phyloP scores from a whole-genome alignment of 2,888 invertebrate species.

The Sinhomidia bicolor region DNA sequence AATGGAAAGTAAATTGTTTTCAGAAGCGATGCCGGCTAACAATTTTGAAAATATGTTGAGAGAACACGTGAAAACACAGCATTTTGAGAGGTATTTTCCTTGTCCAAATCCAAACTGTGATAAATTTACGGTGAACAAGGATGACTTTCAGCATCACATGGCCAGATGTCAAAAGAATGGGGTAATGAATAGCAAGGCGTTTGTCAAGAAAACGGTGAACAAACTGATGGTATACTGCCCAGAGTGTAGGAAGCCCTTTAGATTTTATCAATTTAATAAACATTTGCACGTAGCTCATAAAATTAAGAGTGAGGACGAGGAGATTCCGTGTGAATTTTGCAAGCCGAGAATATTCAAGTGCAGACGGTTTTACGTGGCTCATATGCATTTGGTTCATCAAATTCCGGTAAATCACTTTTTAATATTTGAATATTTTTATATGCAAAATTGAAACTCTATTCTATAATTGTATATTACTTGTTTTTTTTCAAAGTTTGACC shows the following conservation, averaged over 20 bases:
- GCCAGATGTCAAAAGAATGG: not conserved
- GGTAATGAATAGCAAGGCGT: not conserved
- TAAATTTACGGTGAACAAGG: not conserved
- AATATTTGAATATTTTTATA: too few relatives aligned
- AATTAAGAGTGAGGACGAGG: not conserved
- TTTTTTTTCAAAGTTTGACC: too few relatives aligned
- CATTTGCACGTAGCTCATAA: too few relatives aligned
- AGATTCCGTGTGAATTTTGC: not conserved
- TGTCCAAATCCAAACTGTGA: not conserved
- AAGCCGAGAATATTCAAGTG: not conserved
- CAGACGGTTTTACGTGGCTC: not conserved
- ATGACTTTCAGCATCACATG: not conserved
- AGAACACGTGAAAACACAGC: not conserved
- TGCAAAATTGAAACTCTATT: too few relatives aligned
- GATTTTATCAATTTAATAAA: too few relatives aligned
- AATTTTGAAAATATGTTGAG: not conserved
- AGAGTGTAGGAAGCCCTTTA: not conserved
- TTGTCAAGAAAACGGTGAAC: not conserved
- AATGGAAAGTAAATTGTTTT: not conserved
- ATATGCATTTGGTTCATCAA: constrained; percentile 1
- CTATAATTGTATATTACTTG: too few relatives aligned
- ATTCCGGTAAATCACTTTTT: too few relatives aligned
- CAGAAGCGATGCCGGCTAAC: not conserved
- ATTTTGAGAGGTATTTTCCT: not conserved
- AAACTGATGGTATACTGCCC: not conserved